phyloP scores from a whole-genome alignment of 2,797 vertebrate species.

The Microcaecilia unicolor region DNA sequence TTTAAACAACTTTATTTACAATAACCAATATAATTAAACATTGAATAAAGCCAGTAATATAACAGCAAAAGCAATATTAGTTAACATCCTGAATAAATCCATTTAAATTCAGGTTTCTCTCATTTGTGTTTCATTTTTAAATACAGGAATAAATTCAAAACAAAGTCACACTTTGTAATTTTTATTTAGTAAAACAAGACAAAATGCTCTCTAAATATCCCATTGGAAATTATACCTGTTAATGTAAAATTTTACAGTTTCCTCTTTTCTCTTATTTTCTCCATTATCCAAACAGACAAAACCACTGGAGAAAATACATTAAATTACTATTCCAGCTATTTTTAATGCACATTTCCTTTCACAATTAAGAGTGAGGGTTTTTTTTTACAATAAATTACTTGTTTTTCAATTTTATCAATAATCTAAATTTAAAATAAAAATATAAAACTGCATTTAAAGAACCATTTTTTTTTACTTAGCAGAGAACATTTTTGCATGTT shows the following conservation, averaged over 20 bases:
- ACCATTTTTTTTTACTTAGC: background rate
- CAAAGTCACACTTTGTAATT: background rate
- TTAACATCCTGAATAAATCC: conserved; percentile 2
- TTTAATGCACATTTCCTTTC: conserved; percentile 4
- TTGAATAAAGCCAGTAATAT: conserved; percentile 10
- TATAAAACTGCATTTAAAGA: conserved; percentile 4
- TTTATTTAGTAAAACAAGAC: background rate
- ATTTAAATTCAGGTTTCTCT: conserved; percentile 1
- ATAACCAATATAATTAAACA: conserved; percentile 19
- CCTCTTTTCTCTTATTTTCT: conserved; percentile 2
- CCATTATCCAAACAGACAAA: conserved; percentile 6
- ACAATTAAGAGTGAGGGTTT: conserved; percentile 8
- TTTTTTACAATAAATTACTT: conserved; percentile 16
- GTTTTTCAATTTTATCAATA: background rate
- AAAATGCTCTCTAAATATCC: background rate
- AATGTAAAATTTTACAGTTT: background rate
- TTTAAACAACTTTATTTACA: conserved; percentile 23
- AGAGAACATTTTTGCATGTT: background rate
- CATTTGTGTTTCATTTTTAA: background rate
- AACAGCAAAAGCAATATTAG: conserved; percentile 12
- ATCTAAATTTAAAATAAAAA: conserved; percentile 9
- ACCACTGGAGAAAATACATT: conserved; percentile 9
- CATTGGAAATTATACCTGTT: background rate
- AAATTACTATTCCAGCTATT: background rate
- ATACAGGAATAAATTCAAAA: background rate